These are phyloP conservation scores for Coptodon rendalli DNA, from an alignment of 2,113 vertebrate species.

Conservation along the genomic window DNA sequence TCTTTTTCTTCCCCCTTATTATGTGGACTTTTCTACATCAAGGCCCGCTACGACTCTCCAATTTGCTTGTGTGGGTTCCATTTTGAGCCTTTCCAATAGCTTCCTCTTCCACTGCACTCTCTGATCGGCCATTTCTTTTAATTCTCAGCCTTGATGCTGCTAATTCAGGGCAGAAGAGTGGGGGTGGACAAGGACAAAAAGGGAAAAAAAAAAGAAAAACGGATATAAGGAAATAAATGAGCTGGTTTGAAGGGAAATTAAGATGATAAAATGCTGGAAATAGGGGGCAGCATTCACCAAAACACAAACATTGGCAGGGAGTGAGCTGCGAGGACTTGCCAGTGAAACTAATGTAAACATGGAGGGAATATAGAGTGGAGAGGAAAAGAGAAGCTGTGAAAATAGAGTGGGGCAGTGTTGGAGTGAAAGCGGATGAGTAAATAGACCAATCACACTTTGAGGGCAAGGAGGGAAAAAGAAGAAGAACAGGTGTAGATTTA, in stretches of 20 bases:
- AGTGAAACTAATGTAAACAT: constrained; percentile 51
- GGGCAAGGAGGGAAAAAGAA: background rate
- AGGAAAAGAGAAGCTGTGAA: constrained; percentile 17
- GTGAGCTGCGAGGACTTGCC: constrained; percentile 11
- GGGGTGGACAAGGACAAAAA: background rate
- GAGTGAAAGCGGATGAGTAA: constrained; percentile 24
- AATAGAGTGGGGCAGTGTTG: constrained; percentile 13
- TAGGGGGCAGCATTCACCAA: constrained; percentile 11
- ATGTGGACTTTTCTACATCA: constrained; percentile 26
- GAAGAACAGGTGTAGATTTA: background rate
- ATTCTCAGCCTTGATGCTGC: constrained; percentile 39
- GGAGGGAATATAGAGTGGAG: constrained; percentile 48
- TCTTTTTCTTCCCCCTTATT: background rate
- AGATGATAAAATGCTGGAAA: constrained; percentile 31
- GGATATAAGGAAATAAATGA: constrained; percentile 8
- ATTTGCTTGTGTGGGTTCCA: constrained; percentile 49
- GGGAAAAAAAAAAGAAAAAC: background rate
- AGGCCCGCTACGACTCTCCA: constrained; percentile 11
- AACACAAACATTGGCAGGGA: constrained; percentile 33
- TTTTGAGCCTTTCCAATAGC: constrained; percentile 45
- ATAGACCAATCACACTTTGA: constrained; percentile 5
- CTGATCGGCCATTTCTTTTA: constrained; percentile 29
- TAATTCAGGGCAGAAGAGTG: constrained; percentile 35
- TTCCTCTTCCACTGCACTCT: background rate
- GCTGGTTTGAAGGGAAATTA: constrained; percentile 1